Conservation (phyloP, 2,888 invertebrate genomes). For the Rhimphoctona megacephalus region DNA sequence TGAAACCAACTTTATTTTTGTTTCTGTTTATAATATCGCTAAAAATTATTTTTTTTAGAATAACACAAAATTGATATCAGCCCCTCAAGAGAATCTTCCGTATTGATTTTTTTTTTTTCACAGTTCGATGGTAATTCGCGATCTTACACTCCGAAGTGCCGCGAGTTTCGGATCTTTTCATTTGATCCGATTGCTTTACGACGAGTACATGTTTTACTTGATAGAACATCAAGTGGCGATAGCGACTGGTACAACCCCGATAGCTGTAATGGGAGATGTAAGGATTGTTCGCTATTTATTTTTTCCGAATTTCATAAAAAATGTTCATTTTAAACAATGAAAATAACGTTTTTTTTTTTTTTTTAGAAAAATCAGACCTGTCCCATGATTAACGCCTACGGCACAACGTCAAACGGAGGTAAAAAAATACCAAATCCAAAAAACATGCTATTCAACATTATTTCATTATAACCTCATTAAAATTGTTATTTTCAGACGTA, state of each 20-base stretch:
- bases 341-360: constrained; percentile 38
- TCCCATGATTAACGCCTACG: constrained; percentile 80
- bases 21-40: background rate
- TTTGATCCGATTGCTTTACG: constrained; percentile 97
- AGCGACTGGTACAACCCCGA: constrained; percentile 95
- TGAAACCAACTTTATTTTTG: background rate
- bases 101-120: constrained; percentile 9
- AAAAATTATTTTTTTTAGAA: background rate
- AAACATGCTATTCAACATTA: background rate
- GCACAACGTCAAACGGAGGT: constrained; percentile 82
- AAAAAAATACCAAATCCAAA: constrained; percentile 52
- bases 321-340: background rate
- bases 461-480: background rate
- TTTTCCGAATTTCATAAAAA: background rate
- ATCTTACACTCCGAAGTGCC: constrained; percentile 97
- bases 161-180: constrained; percentile 99
- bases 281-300: constrained; percentile 76
- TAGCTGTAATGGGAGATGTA: constrained; percentile 95
- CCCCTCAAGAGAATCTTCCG: too few species aligned
- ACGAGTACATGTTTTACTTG: constrained; percentile 99
- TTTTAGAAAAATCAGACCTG: constrained; percentile 82
- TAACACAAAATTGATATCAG: background rate
- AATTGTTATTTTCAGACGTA: constrained; percentile 76
- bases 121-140: constrained; percentile 98
- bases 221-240: constrained; percentile 98